Base-by-base conservation (phyloP, 2,888 invertebrate species). In the Netelia virgata region DNA sequence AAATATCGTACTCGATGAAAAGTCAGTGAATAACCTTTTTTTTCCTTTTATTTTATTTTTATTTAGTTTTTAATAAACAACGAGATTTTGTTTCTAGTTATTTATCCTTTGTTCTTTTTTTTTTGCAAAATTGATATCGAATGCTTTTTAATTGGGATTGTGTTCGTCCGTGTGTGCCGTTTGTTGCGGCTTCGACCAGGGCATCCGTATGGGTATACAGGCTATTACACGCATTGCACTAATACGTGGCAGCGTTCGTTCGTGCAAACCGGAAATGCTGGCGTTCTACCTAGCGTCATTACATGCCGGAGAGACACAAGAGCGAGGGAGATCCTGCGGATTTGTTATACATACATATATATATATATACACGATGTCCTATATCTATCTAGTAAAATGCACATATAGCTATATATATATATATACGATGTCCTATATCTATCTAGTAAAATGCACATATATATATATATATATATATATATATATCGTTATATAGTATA, bases 191-290 rank as follows among this genome's bases (percentile, higher is more conserved):
- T 47, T 20, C 16, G 8, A 36, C 6, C 36, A n/a, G 36, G 14
- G 43, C 28, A 50, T 57, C n/a, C 55, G 16, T 36, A 28, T 28
- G 28, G 28, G 20, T 36, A 36, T 61, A 47, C 43, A 68, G 20
- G 53, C 41, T 23, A 14, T 72, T 57, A 47, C 64, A 50, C 73
- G 68, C 59, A 41, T 20, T 53, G 73, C 66, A 59, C 73, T 73
- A 68, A 80, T 74, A 74, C 73, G 73, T 59, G 20, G 59, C 28
- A 14, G 11, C 66, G 20, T 66, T 74, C 66, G 66, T 47, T 74
- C 68, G 61, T 53, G 73, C 66, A 74, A 68, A 74, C 73, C 80
- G 80, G 80, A 73, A 80, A 80, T 59, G 68, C 73, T 59, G 57
- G 73, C 41, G 55, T 79, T 66, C 63, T 41, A 59, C 66, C 47